A percentile compares a stretch with the other conserved stretches of the same genome.
These are phyloP conservation scores for Neomicropteryx cornuta DNA, from an alignment of 1,140 invertebrate species.

Conservation along the genomic window DNA sequence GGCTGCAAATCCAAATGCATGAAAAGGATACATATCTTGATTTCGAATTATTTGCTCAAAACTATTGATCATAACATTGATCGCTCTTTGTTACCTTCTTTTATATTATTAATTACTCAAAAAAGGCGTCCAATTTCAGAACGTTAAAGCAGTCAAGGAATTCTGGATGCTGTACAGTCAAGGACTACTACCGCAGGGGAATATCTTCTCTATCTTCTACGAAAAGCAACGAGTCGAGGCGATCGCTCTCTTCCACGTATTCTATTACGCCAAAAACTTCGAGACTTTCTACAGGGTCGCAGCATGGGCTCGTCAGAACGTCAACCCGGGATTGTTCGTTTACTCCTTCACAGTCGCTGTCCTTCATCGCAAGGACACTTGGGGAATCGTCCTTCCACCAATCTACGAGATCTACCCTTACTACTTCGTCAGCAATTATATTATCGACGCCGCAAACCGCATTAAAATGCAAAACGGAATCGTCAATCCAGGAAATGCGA, in stretches of 20 bases:
- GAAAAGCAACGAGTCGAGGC: constrained; percentile 40
- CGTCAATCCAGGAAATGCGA: constrained; percentile 16
- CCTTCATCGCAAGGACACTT: constrained; percentile 43
- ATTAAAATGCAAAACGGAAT: constrained; percentile 43
- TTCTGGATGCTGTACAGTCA: constrained; percentile 37
- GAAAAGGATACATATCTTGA: not conserved
- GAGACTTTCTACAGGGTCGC: constrained; percentile 51
- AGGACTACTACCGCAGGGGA: constrained; percentile 34
- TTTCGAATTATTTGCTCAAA: not conserved
- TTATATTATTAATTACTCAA: too few relatives aligned
- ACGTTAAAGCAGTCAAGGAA: constrained; percentile 39
- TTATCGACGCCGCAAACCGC: constrained; percentile 41
- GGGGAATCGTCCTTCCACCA: constrained; percentile 45
- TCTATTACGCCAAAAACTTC: constrained; percentile 51
- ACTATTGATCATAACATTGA: too few relatives aligned
- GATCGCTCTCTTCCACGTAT: constrained; percentile 39
- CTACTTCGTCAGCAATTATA: constrained; percentile 44
- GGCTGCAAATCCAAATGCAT: constrained; percentile 1
- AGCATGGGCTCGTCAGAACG: constrained; percentile 41
- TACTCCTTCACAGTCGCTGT: constrained; percentile 47
- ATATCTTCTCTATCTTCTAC: constrained; percentile 43
- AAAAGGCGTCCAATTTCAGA: constrained; percentile 29
- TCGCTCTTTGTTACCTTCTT: too few relatives aligned
- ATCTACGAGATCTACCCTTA: constrained; percentile 53
- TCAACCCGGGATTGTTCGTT: constrained; percentile 50